Conservation (phyloP, 2,888 invertebrate genomes). For the Parthenolecanium corni region DNA sequence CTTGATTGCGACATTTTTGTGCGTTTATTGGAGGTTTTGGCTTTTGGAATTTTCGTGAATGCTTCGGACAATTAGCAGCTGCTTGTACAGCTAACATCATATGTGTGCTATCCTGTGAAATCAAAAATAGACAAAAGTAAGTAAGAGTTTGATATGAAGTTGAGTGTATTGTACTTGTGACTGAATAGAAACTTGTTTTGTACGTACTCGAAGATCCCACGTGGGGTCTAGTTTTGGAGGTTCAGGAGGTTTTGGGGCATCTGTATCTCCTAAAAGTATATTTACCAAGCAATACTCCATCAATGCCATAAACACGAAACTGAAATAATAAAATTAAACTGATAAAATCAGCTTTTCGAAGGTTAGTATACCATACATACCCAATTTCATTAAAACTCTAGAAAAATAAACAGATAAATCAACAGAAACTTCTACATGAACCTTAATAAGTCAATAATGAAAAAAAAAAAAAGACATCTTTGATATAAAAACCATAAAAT, state of each 20-base stretch:
- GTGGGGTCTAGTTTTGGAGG: conserved; percentile 45
- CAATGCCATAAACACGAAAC: conserved; percentile 83
- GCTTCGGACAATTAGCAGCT: conserved; percentile 28
- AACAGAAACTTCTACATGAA: too few relatives aligned
- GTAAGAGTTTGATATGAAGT: conserved; percentile 4
- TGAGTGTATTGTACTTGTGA: too few relatives aligned
- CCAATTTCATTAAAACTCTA: not conserved
- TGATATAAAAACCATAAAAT: too few relatives aligned
- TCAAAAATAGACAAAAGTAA: conserved; percentile 31
- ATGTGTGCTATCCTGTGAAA: not conserved
- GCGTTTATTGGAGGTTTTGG: conserved; percentile 39
- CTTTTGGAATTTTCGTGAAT: conserved; percentile 9
- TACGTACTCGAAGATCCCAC: conserved; percentile 44
- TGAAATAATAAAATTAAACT: conserved; percentile 38
- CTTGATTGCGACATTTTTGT: conserved; percentile 50
- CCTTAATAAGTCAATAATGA: too few relatives aligned
- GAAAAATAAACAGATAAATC: too few relatives aligned
- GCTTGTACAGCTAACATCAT: conserved; percentile 32
- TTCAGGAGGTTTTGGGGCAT: conserved; percentile 45
- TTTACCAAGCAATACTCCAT: conserved; percentile 89
- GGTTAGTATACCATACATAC: not conserved
- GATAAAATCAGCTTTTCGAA: not conserved
- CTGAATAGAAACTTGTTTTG: too few relatives aligned
- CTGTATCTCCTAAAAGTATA: conserved; percentile 65
- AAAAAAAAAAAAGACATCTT: too few relatives aligned